Percentiles rank a stretch among this genome's conserved stretches.
Evolutionary conservation across 2,888 invertebrate species (phyloP).

Genomic region (Lasioglossum figueresi): DNA sequence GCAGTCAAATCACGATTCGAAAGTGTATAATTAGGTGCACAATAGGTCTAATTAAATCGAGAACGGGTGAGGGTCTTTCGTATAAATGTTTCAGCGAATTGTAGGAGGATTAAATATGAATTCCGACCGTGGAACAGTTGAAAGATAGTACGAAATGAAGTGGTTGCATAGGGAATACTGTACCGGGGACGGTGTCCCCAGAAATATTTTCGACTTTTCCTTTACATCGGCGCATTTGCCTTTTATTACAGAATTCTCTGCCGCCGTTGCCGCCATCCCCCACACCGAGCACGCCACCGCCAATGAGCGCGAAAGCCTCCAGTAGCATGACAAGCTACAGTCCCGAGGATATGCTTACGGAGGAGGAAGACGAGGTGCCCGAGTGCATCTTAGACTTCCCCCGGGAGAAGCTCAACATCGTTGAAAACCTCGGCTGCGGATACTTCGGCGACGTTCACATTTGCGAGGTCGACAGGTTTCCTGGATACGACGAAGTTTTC

Average conservation of each 20-base stretch:
- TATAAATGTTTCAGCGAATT: neutral
- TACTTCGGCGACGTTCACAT: slow-evolving; percentile 91
- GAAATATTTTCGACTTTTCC: slow-evolving; percentile 6
- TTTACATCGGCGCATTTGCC: neutral
- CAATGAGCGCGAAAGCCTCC: slow-evolving; percentile 82
- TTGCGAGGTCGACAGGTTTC: slow-evolving; percentile 86
- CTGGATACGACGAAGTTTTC: slow-evolving; percentile 81
- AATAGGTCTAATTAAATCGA: neutral
- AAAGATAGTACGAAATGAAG: neutral
- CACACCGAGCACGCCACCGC: slow-evolving; percentile 82
- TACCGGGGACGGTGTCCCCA: neutral
- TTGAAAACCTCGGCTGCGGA: slow-evolving; percentile 91
- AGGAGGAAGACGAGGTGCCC: slow-evolving; percentile 83
- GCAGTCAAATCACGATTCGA: neutral
- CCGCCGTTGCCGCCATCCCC: slow-evolving; percentile 83
- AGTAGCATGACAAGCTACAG: slow-evolving; percentile 83
- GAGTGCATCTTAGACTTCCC: slow-evolving; percentile 87
- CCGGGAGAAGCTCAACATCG: slow-evolving; percentile 89
- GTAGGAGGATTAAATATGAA: neutral
- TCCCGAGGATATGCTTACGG: slow-evolving; percentile 85
- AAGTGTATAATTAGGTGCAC: neutral
- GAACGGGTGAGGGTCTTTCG: neutral
- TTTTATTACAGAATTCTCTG: slow-evolving; percentile 76
- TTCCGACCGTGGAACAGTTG: neutral
- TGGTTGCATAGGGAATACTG: neutral